A percentile compares a stretch with the other conserved stretches of the same genome.
These are phyloP conservation scores for Macaria liturata DNA, from an alignment of 2,888 invertebrate species.

Conservation along the genomic window DNA sequence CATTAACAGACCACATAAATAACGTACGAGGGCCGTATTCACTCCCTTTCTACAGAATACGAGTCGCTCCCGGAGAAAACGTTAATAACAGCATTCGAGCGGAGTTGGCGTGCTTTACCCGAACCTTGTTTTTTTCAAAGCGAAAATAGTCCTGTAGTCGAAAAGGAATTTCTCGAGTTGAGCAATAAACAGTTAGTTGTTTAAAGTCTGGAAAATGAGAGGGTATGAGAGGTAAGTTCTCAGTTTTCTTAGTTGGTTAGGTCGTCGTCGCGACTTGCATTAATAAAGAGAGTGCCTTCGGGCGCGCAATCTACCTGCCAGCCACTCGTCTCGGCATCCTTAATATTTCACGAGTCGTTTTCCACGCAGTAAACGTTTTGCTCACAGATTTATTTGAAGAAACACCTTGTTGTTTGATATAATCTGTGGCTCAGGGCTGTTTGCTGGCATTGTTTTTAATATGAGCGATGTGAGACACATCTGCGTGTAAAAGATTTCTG, in stretches of 20 bases:
- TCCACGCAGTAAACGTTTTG: conserved; percentile 28
- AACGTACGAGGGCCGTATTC: conserved; percentile 38
- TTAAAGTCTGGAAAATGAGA: conserved; percentile 60
- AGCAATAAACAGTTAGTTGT: conserved; percentile 69
- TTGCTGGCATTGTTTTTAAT: conserved; percentile 30
- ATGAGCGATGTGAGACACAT: conserved; percentile 3
- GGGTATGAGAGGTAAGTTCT: conserved; percentile 43
- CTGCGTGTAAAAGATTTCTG: not conserved
- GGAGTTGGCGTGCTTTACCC: conserved; percentile 43
- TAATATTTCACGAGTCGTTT: conserved; percentile 29
- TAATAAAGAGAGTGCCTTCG: conserved; percentile 57
- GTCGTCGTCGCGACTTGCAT: conserved; percentile 47
- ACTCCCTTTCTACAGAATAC: conserved; percentile 30
- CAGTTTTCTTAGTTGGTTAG: conserved; percentile 70
- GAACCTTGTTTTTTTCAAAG: conserved; percentile 59
- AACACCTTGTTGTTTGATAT: conserved; percentile 18
- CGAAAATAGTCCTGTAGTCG: conserved; percentile 60
- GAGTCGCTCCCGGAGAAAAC: conserved; percentile 40
- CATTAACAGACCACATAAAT: conserved; percentile 52
- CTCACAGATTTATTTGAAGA: conserved; percentile 23
- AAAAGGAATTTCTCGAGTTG: conserved; percentile 62
- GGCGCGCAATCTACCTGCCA: conserved; percentile 50
- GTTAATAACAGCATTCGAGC: conserved; percentile 59
- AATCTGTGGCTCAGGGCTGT: conserved; percentile 18
- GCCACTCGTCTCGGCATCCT: conserved; percentile 20